A percentile compares a stretch with the other conserved stretches of the same genome.
phyloP scores from a whole-genome alignment of 2,113 vertebrate genomes.

The Thamnaconus septentrionalis region DNA sequence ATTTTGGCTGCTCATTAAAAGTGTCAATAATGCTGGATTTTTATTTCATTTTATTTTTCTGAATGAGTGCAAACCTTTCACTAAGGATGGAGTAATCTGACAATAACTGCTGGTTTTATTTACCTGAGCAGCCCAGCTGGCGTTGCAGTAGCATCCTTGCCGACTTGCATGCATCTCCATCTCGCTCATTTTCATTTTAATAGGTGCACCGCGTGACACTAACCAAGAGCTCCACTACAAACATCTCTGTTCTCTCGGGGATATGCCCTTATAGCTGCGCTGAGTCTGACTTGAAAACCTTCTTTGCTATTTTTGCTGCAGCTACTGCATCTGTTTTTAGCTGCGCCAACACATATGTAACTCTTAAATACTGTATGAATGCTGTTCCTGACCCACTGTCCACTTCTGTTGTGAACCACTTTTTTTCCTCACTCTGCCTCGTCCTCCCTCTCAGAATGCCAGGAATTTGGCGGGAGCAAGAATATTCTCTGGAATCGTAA shows the following conservation, averaged over 20 bases:
- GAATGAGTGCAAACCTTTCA: too few species aligned
- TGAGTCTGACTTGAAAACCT: background rate
- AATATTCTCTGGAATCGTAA: background rate
- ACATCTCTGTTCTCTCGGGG: too few species aligned
- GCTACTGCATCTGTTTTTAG: slow-evolving; percentile 21
- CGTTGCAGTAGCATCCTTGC: too few species aligned
- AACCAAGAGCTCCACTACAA: too few species aligned
- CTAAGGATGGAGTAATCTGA: too few species aligned
- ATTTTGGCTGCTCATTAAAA: background rate
- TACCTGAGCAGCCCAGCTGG: too few species aligned
- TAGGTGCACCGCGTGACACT: too few species aligned
- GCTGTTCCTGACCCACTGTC: slow-evolving; percentile 43
- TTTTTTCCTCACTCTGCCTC: background rate
- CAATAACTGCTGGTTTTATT: too few species aligned
- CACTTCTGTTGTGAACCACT: background rate
- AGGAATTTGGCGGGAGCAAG: background rate
- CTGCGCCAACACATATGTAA: background rate
- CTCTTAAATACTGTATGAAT: background rate
- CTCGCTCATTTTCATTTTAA: too few species aligned
- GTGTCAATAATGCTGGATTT: too few species aligned
- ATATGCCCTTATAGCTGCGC: background rate
- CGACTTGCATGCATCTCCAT: too few species aligned
- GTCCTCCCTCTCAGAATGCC: background rate
- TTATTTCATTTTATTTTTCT: too few species aligned
- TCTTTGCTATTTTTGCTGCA: background rate